Conservation (phyloP, 2,113 vertebrate species). For the Delphinus delphis region DNA sequence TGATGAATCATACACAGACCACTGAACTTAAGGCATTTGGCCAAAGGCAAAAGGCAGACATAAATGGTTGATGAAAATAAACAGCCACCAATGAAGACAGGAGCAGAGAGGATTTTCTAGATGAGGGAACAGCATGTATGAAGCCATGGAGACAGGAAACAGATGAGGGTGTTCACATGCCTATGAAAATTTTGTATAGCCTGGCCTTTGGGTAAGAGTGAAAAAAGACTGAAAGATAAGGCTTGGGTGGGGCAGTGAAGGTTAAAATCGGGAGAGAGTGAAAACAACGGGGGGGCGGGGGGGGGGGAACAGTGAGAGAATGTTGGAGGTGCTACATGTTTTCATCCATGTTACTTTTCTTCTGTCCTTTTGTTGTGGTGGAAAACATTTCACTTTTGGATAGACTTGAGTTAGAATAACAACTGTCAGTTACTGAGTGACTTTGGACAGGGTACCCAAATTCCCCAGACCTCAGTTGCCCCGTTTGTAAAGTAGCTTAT, state of each 20-base stretch:
- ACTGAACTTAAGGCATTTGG: neutral
- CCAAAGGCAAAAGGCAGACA: too few relatives aligned
- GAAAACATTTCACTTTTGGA: neutral
- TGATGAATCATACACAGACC: neutral
- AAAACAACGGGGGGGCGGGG: accelerated
- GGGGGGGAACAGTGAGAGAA: neutral
- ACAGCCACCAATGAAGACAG: neutral
- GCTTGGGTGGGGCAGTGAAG: neutral
- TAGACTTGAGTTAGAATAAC: neutral
- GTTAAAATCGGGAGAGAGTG: neutral
- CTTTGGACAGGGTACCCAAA: neutral
- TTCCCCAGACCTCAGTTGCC: neutral
- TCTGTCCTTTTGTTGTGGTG: neutral
- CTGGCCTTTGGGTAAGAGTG: neutral
- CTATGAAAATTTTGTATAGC: neutral
- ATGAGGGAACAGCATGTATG: too few relatives aligned
- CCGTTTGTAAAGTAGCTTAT: neutral
- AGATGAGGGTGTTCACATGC: neutral
- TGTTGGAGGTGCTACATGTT: accelerated
- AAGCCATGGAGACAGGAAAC: neutral
- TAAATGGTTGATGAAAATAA: neutral
- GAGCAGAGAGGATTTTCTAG: neutral
- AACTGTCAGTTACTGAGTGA: neutral
- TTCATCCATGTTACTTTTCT: too few relatives aligned
- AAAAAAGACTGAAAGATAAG: neutral